Evolutionary conservation across 2,797 vertebrate genomes (phyloP).

Genomic region (Characodon lateralis): DNA sequence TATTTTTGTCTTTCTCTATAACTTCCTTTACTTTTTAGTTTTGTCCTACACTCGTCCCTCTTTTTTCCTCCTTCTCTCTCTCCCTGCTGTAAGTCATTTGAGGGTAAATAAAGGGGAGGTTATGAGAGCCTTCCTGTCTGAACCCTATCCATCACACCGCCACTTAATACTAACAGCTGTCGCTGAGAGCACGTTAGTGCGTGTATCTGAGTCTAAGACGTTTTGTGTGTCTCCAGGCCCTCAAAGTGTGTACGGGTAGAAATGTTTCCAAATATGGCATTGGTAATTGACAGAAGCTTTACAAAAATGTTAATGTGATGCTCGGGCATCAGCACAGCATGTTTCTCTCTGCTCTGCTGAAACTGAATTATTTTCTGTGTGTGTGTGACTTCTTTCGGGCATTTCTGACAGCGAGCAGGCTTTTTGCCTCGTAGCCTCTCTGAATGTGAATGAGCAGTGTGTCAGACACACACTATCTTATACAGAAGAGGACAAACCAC

Average conservation of each 20-base stretch:
- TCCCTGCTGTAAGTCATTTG: conserved; percentile 66
- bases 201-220: conserved; percentile 2
- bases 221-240: neutral
- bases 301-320: conserved; percentile 41
- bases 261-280: conserved; percentile 37
- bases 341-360: conserved; percentile 24
- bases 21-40: neutral
- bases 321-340: conserved; percentile 21
- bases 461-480: neutral
- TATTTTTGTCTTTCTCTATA: neutral
- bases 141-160: conserved; percentile 77
- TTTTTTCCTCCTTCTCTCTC: neutral
- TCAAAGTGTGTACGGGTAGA: neutral
- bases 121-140: conserved; percentile 74
- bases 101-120: conserved; percentile 78
- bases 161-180: conserved; percentile 81
- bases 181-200: conserved; percentile 43
- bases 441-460: conserved; percentile 15
- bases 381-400: conserved; percentile 6
- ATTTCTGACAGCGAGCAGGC: conserved; percentile 31
- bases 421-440: conserved; percentile 10
- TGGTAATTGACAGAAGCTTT: conserved; percentile 39
- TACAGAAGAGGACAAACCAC: conserved; percentile 16
- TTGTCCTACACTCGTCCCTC: neutral
- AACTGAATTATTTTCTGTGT: conserved; percentile 22